Conservation (phyloP, 2,888 invertebrate genomes). For the Cancer borealis region DNA sequence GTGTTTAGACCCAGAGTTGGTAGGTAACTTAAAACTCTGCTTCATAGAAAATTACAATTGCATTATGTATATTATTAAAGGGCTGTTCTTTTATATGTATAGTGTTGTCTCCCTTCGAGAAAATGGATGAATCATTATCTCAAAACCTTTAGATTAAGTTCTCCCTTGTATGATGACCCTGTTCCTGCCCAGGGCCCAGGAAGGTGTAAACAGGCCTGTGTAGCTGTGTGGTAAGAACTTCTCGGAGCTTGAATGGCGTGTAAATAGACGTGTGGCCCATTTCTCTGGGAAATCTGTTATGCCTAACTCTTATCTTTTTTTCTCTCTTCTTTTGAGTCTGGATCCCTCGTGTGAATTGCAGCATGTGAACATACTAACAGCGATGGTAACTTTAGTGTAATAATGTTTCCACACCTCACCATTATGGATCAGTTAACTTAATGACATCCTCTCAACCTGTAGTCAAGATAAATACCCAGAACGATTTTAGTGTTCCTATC, state of each 20-base stretch:
- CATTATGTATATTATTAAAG: constrained; percentile 41
- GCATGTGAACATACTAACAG: constrained; percentile 13
- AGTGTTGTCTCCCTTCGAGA: constrained; percentile 38
- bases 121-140: constrained; percentile 38
- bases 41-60: constrained; percentile 24
- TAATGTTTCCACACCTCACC: not conserved
- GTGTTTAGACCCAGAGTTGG: constrained; percentile 30
- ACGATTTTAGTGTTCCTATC: not conserved
- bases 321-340: constrained; percentile 28
- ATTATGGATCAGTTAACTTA: not conserved
- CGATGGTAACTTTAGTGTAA: not conserved
- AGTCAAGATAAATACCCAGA: not conserved
- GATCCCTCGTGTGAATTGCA: not conserved
- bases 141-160: not conserved
- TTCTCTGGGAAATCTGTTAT: constrained; percentile 25
- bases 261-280: constrained; percentile 28
- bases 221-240: not conserved
- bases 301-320: not conserved
- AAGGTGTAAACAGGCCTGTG: not conserved
- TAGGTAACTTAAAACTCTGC: constrained; percentile 2
- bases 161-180: constrained; percentile 26
- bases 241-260: not conserved
- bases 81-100: constrained; percentile 34
- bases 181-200: not conserved
- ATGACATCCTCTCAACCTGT: not conserved